phyloP scores from a whole-genome alignment of 1,140 invertebrate species.

The Eriosoma lanigerum region DNA sequence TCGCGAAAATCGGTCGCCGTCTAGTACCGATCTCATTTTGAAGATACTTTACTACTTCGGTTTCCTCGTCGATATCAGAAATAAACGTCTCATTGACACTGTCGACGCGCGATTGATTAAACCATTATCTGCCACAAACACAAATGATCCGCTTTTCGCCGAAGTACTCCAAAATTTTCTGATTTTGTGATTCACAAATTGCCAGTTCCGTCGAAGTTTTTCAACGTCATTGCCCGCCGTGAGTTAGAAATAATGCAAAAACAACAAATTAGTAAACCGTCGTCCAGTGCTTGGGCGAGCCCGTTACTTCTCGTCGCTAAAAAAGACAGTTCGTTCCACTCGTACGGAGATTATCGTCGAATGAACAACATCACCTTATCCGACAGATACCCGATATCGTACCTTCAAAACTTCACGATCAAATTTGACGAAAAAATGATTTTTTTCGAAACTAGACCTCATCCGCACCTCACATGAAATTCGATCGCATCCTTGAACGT shows the following conservation, averaged over 20 bases:
- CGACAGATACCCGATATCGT: slow-evolving; percentile 59
- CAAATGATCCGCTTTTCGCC: background rate
- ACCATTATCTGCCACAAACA: background rate
- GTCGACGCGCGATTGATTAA: accelerated
- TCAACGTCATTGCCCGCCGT: slow-evolving; percentile 55
- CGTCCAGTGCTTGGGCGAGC: slow-evolving; percentile 58
- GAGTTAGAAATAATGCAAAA: slow-evolving; percentile 57
- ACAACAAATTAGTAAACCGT: slow-evolving; percentile 55
- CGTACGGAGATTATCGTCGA: slow-evolving; percentile 60
- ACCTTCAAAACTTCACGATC: slow-evolving; percentile 56
- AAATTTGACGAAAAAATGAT: slow-evolving; percentile 57
- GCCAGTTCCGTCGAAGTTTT: slow-evolving; percentile 55
- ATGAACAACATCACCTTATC: slow-evolving; percentile 58
- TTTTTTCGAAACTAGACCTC: slow-evolving; percentile 62
- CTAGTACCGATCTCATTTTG: too few relatives aligned
- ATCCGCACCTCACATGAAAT: slow-evolving; percentile 61
- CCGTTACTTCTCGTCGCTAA: slow-evolving; percentile 59
- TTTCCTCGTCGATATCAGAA: background rate
- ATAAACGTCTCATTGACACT: background rate
- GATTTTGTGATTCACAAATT: background rate
- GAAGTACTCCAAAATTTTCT: too few relatives aligned
- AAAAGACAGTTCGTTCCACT: slow-evolving; percentile 57
- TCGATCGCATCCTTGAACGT: slow-evolving; percentile 56
- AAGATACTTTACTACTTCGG: slow-evolving; percentile 26
- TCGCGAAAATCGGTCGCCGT: too few relatives aligned